Percentiles rank a stretch among this genome's conserved stretches.
Evolutionary conservation across 2,113 vertebrate genomes (phyloP).

Genomic region (Eptatretus burgeri): DNA sequence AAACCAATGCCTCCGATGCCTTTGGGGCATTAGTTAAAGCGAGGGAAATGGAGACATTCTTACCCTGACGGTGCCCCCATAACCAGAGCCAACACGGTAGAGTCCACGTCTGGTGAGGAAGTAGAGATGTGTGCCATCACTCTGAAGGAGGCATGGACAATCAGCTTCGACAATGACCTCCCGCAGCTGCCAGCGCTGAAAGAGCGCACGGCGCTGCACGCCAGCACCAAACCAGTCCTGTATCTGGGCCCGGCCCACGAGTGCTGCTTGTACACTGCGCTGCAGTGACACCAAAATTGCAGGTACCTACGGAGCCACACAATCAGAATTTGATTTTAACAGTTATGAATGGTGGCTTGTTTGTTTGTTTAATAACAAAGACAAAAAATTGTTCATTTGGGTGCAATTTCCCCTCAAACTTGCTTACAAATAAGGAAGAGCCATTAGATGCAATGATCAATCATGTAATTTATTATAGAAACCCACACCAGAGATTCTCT

Average conservation of each 20-base stretch:
- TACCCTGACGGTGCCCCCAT: conserved; percentile 95
- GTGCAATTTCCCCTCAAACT: too few species aligned
- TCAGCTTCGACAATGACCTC: conserved; percentile 73
- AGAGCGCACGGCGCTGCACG: conserved; percentile 79
- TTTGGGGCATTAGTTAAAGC: conserved; percentile 7
- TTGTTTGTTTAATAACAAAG: too few species aligned
- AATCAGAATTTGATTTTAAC: conserved; percentile 8
- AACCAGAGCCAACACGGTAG: conserved; percentile 94
- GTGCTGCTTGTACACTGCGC: conserved; percentile 76
- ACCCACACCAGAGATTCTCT: too few species aligned
- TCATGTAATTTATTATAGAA: too few species aligned
- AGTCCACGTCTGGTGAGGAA: conserved; percentile 89
- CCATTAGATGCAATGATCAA: too few species aligned
- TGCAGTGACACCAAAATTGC: conserved; percentile 80
- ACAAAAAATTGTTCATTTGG: too few species aligned
- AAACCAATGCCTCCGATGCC: conserved; percentile 2
- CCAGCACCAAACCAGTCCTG: conserved; percentile 97
- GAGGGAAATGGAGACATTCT: conserved; percentile 8
- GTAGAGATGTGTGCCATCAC: conserved; percentile 86
- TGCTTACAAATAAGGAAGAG: too few species aligned
- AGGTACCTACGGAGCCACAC: conserved; percentile 37
- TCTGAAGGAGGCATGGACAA: conserved; percentile 75
- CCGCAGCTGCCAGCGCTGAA: conserved; percentile 87
- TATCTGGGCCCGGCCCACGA: conserved; percentile 94
- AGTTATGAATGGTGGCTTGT: too few species aligned